Percentiles rank a stretch among this genome's conserved stretches.
These are phyloP conservation scores for Drosophila atroscutellata DNA, from an alignment of 2,888 invertebrate species.

Conservation along the genomic window DNA sequence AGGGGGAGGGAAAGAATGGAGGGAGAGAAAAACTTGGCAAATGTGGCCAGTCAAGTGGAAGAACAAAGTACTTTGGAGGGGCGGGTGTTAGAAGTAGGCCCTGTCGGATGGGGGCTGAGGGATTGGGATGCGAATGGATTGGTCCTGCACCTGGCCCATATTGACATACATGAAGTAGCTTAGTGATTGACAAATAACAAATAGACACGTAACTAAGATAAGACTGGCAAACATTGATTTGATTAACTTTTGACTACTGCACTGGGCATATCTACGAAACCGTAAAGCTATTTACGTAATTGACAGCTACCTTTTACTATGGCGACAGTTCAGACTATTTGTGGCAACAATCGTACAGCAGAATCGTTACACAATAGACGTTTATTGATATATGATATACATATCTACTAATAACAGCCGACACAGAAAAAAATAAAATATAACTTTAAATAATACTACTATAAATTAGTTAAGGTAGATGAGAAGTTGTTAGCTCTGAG, in stretches of 20 bases:
- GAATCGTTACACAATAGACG: not conserved
- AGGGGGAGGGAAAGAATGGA: not conserved
- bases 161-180: conserved; percentile 64
- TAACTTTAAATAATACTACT: not conserved
- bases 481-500: not conserved
- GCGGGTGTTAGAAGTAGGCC: not conserved
- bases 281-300: conserved; percentile 47
- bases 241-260: conserved; percentile 71
- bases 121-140: not conserved
- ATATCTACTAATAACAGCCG: not conserved
- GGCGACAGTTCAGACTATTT: not conserved
- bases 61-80: conserved; percentile 58
- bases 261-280: conserved; percentile 28
- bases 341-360: not conserved
- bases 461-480: not conserved
- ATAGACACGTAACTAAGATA: conserved; percentile 71
- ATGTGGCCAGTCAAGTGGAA: conserved; percentile 68
- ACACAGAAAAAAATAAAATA: not conserved
- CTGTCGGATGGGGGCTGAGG: not conserved
- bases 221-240: conserved; percentile 70
- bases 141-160: conserved; percentile 33
- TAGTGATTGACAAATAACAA: conserved; percentile 77
- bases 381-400: not conserved
- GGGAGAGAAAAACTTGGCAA: conserved; percentile 19
- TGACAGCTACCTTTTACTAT: conserved; percentile 27